Evolutionary conservation across 2,888 invertebrate species (phyloP), one percentile per base, ranked within the genome.

Genomic region (Odontomyia ornata): DNA sequence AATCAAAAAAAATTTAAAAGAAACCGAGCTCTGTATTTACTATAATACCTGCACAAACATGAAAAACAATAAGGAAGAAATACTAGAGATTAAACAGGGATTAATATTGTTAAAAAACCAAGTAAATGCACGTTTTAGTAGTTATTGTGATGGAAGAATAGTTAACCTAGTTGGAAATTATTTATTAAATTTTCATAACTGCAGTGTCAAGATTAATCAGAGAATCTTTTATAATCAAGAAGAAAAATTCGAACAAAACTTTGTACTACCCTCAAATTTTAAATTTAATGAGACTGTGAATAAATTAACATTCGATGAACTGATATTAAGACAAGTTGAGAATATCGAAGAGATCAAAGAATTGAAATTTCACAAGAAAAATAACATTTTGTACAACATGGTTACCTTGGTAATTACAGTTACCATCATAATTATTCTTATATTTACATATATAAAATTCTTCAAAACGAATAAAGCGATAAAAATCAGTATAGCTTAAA

Each of bases 261-360:
- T 77, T 73, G 65, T 73, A 21, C 72, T 77, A 15, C 77, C 65
- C 27, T 36, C 30, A 18, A 47, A 5, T n/a, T n/a, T n/a, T n/a
- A n/a, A n/a, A n/a, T 21, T 69, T 5, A 69, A 43, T 21, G 3
- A 3, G 2, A 46, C 69, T 2, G 11, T 23, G 15, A 25, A 69
- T 21, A 18, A 69, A 69, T 13, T 73, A 30, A 72, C 56, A 21
- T 77, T 77, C 56, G 77, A 77, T 52, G 77, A 77, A 25, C 13
- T 64, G 9, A 30, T 65, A 30, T 15, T 77, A 27, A 73, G 67
- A 21, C 77, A 77, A 46, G 47, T 77, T 36, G n/a, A 73, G 15
- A 72, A 77, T 64, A 62, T 65, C 4, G 65, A 77, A n/a, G n/a
- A n/a, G n/a, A n/a, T n/a, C n/a, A n/a, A n/a, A n/a, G n/a, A n/a